These are phyloP conservation scores for Penaeus vannamei DNA, from an alignment of 1,140 invertebrate species.

Conservation along the genomic window DNA sequence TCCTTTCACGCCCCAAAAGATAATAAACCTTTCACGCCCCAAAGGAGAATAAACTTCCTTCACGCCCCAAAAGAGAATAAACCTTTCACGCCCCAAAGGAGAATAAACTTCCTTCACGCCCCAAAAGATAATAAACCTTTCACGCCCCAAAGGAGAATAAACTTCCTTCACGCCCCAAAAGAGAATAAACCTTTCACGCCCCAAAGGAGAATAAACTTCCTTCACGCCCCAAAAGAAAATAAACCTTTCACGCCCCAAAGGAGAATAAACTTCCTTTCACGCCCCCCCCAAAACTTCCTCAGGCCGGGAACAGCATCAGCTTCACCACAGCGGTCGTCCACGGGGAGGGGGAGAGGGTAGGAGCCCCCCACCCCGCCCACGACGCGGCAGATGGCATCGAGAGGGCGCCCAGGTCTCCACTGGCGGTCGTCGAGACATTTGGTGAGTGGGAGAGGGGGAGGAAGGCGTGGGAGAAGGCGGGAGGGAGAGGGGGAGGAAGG, in stretches of 20 bases:
- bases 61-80: background rate
- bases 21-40: no score
- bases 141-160: background rate
- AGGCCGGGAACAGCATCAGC: constrained; percentile 35
- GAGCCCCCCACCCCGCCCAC: background rate
- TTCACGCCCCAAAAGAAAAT: background rate
- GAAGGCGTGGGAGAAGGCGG: constrained; percentile 72
- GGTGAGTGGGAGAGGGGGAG: constrained; percentile 72
- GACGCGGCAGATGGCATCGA: constrained; percentile 76
- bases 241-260: background rate
- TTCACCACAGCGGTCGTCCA: constrained; percentile 49
- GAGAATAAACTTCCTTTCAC: background rate
- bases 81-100: no score
- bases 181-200: no score
- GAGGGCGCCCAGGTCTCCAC: constrained; percentile 84
- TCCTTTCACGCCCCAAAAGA: background rate
- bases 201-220: background rate
- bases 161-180: background rate
- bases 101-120: background rate
- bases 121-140: no score
- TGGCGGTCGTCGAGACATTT: constrained; percentile 85
- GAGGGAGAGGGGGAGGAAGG: constrained; percentile 41
- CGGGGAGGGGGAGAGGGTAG: background rate
- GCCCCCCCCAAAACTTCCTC: background rate
- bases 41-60: background rate